Conservation (phyloP, 2,797 vertebrate species). For the Telmatherina bonti region DNA sequence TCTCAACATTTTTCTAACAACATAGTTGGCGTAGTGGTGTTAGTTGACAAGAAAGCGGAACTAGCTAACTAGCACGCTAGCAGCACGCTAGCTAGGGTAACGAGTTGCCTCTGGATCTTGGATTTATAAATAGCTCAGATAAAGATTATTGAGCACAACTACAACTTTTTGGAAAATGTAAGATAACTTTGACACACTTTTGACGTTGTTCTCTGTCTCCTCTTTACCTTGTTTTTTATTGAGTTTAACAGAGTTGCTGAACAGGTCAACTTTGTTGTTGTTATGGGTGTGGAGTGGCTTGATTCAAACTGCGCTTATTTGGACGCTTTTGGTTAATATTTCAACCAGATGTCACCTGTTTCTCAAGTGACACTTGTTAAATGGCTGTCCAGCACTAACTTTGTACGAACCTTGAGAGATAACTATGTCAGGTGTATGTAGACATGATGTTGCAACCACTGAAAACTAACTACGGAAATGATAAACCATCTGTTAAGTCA, state of each 20-base stretch:
- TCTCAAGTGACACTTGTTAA: conserved; percentile 38
- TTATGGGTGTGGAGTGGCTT: conserved; percentile 41
- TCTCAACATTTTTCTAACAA: not conserved
- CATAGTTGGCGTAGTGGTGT: conserved; percentile 31
- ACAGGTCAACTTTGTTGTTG: not conserved
- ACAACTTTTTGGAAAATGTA: conserved; percentile 63
- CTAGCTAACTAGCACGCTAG: conserved; percentile 67
- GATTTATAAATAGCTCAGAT: conserved; percentile 15
- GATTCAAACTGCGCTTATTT: not conserved
- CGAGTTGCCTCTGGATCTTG: conserved; percentile 15
- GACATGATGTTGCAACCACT: not conserved
- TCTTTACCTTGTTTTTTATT: not conserved
- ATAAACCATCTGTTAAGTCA: not conserved
- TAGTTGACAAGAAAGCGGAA: conserved; percentile 74
- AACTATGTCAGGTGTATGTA: conserved; percentile 6
- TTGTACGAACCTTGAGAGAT: not conserved
- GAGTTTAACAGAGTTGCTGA: conserved; percentile 7
- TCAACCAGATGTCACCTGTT: conserved; percentile 50
- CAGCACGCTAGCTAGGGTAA: conserved; percentile 40
- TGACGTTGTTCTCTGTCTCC: fast-evolving
- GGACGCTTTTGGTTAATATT: not conserved
- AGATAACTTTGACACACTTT: conserved; percentile 27
- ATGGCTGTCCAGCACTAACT: not conserved
- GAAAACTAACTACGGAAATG: conserved; percentile 1
- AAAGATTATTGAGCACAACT: conserved; percentile 8